Conservation (phyloP, 2,888 invertebrate genomes). For the Chorisops tibialis region DNA sequence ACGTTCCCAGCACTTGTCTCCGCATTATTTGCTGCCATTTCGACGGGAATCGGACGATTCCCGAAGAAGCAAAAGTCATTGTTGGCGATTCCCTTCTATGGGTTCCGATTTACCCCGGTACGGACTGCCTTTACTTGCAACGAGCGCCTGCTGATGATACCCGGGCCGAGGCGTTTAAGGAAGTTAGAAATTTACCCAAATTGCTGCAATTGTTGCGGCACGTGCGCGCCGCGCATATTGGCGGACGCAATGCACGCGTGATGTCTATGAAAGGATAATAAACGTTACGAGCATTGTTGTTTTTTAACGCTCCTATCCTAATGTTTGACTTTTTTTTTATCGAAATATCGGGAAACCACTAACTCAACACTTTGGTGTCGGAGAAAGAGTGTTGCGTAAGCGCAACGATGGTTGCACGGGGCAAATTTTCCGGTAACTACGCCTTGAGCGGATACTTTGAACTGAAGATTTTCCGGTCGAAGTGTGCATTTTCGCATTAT, state of each 20-base stretch:
- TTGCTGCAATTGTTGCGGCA: slow-evolving; percentile 45
- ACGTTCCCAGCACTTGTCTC: slow-evolving; percentile 17
- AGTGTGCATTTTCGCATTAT: too few species aligned
- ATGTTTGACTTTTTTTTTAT: slow-evolving; percentile 16
- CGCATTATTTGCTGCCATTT: slow-evolving; percentile 22
- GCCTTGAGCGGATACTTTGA: too few species aligned
- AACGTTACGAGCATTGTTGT: neutral
- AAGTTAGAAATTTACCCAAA: slow-evolving; percentile 39
- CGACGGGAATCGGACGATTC: slow-evolving; percentile 15
- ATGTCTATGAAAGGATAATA: slow-evolving; percentile 16
- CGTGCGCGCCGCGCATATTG: slow-evolving; percentile 44
- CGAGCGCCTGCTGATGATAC: slow-evolving; percentile 11
- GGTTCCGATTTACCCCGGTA: neutral
- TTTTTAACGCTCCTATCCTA: slow-evolving; percentile 14
- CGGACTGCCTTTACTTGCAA: neutral
- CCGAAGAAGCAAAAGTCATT: slow-evolving; percentile 5
- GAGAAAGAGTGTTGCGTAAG: slow-evolving; percentile 1
- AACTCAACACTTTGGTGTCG: slow-evolving; percentile 26
- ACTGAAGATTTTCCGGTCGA: too few species aligned
- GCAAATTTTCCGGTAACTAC: too few species aligned
- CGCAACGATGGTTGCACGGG: too few species aligned
- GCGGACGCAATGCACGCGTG: slow-evolving; percentile 33
- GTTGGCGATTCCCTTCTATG: slow-evolving; percentile 3
- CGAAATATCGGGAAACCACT: slow-evolving; percentile 29
- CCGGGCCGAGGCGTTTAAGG: slow-evolving; percentile 30